phyloP scores from a whole-genome alignment of 2,797 vertebrate genomes.

The Anomalospiza imberbis region DNA sequence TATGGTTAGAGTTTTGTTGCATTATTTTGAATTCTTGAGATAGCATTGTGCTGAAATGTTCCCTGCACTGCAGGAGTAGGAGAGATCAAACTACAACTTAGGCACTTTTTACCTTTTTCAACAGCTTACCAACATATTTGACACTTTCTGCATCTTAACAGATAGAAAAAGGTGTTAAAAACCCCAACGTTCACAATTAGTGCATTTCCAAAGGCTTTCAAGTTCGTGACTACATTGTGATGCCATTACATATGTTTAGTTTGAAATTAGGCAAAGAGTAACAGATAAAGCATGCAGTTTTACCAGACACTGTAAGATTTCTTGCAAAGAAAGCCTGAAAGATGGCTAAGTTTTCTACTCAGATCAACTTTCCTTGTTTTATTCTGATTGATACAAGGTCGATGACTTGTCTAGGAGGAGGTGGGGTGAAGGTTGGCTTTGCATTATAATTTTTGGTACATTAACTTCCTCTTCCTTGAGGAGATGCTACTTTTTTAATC shows the following conservation, averaged over 20 bases:
- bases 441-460: neutral
- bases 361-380: neutral
- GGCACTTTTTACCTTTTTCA: neutral
- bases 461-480: slow-evolving; percentile 11
- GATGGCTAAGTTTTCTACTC: neutral
- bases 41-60: neutral
- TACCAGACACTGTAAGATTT: neutral
- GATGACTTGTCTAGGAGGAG: neutral
- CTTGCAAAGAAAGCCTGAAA: neutral
- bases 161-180: neutral
- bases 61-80: neutral
- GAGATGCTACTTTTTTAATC: slow-evolving; percentile 10
- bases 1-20: neutral
- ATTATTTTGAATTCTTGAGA: neutral
- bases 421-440: neutral
- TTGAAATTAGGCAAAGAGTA: neutral
- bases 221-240: neutral
- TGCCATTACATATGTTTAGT: neutral
- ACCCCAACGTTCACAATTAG: neutral
- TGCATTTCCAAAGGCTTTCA: neutral
- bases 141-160: neutral
- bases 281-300: neutral
- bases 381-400: neutral
- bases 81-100: neutral
- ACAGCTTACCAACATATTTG: neutral